A percentile compares a stretch with the other conserved stretches of the same genome.
Conservation (phyloP, 2,113 vertebrate species). For the Phocoena sinus region DNA sequence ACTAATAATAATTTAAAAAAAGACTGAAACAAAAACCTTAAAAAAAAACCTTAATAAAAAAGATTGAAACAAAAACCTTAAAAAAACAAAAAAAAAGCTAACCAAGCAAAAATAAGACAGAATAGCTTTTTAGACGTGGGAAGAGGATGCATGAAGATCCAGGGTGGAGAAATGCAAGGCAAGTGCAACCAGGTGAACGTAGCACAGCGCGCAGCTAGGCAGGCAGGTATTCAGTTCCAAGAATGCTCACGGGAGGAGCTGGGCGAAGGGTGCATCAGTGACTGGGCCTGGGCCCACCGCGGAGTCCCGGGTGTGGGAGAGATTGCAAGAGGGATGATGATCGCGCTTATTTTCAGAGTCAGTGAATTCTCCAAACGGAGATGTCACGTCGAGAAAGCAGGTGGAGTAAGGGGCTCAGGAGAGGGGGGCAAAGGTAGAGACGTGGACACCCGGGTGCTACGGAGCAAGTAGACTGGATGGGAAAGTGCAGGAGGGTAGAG, state of each 20-base stretch:
- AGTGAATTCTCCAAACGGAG: not conserved
- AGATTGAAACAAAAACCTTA: too few species aligned
- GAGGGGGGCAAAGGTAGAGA: not conserved
- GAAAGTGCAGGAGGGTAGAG: fast-evolving
- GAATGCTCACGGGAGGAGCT: not conserved
- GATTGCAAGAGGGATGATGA: not conserved
- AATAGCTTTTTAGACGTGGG: fast-evolving
- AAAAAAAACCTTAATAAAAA: too few species aligned
- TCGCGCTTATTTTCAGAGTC: too few species aligned
- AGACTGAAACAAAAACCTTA: too few species aligned
- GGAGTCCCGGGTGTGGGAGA: fast-evolving
- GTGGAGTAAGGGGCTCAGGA: not conserved
- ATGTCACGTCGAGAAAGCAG: fast-evolving
- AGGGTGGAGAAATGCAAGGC: not conserved
- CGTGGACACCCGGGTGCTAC: not conserved
- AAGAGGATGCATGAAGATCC: not conserved
- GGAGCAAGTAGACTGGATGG: not conserved
- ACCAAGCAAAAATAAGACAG: not conserved
- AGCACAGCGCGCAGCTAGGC: fast-evolving
- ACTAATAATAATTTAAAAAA: too few species aligned
- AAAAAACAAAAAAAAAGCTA: not conserved
- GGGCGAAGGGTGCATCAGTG: too few species aligned
- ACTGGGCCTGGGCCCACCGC: not conserved
- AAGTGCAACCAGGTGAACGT: not conserved
- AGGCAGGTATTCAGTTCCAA: not conserved